These are phyloP conservation scores for Drosophila leontia DNA, from an alignment of 1,140 invertebrate species.

Conservation along the genomic window DNA sequence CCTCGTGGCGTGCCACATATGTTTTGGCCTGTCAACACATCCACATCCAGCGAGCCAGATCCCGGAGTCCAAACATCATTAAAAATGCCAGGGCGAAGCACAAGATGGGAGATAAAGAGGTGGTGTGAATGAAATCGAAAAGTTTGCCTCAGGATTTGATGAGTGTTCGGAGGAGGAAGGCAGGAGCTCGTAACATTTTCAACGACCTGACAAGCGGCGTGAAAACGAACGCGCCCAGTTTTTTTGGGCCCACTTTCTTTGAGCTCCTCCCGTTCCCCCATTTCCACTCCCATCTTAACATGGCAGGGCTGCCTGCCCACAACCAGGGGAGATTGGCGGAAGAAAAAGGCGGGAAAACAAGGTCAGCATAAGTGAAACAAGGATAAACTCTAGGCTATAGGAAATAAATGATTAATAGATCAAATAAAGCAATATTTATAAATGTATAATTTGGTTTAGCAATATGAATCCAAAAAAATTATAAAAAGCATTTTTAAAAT, in stretches of 20 bases:
- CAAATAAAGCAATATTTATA: background rate
- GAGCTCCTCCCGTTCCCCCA: conserved; percentile 87
- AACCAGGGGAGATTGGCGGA: background rate
- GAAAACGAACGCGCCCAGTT: conserved; percentile 86
- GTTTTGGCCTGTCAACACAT: conserved; percentile 89
- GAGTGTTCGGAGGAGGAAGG: conserved; percentile 19
- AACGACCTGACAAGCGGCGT: conserved; percentile 61
- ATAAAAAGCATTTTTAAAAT: background rate
- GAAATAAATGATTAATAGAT: background rate
- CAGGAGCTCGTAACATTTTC: conserved; percentile 51
- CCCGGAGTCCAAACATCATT: conserved; percentile 64
- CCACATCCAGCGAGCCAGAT: conserved; percentile 16
- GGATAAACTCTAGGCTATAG: background rate
- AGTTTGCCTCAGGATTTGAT: conserved; percentile 69
- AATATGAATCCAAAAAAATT: background rate
- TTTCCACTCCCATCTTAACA: conserved; percentile 86
- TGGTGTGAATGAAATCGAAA: conserved; percentile 74
- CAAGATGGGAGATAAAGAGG: conserved; percentile 37
- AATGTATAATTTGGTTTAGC: background rate
- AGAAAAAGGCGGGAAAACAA: conserved; percentile 11
- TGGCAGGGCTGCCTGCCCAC: conserved; percentile 76
- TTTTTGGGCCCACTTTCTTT: conserved; percentile 90
- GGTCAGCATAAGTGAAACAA: background rate
- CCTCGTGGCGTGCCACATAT: conserved; percentile 95
- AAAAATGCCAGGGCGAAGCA: conserved; percentile 56